A percentile compares a stretch with the other conserved stretches of the same genome.
Conservation (phyloP, 2,113 vertebrate genomes). For the Nettapus auritus region DNA sequence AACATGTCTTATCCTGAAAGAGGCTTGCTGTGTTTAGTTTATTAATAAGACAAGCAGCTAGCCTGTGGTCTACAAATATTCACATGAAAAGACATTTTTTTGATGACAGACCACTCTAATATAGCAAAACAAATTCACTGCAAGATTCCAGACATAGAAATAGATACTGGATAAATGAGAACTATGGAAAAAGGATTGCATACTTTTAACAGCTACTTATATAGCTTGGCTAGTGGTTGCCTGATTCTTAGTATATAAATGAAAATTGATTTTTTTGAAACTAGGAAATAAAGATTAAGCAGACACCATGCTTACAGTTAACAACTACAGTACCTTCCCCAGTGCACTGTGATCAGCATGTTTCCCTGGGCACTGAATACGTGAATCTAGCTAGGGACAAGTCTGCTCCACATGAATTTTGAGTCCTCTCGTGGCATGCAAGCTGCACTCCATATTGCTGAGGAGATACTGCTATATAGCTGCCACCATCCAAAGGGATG, state of each 20-base stretch:
- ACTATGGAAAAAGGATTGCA: not conserved
- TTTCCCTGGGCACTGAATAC: not conserved
- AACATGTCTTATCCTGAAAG: not conserved
- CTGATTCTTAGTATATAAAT: not conserved
- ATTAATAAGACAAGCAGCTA: not conserved
- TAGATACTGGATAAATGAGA: not conserved
- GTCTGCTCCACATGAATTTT: not conserved
- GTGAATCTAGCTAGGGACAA: not conserved
- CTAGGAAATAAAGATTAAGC: not conserved
- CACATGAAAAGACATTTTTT: not conserved
- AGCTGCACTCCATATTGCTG: not conserved
- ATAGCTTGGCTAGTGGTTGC: not conserved
- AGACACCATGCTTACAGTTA: not conserved
- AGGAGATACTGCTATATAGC: not conserved
- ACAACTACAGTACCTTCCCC: not conserved
- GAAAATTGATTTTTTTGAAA: not conserved
- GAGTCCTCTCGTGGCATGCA: rapidly evolving
- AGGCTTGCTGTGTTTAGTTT: not conserved
- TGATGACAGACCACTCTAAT: not conserved
- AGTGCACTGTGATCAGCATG: not conserved
- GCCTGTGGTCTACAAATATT: not conserved
- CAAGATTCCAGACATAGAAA: not conserved
- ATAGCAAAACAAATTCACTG: not conserved
- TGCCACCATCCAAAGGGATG: not conserved
- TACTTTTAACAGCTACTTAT: not conserved